Evolutionary conservation across 2,113 vertebrate species (phyloP).

Genomic region (Vicugna pacos): DNA sequence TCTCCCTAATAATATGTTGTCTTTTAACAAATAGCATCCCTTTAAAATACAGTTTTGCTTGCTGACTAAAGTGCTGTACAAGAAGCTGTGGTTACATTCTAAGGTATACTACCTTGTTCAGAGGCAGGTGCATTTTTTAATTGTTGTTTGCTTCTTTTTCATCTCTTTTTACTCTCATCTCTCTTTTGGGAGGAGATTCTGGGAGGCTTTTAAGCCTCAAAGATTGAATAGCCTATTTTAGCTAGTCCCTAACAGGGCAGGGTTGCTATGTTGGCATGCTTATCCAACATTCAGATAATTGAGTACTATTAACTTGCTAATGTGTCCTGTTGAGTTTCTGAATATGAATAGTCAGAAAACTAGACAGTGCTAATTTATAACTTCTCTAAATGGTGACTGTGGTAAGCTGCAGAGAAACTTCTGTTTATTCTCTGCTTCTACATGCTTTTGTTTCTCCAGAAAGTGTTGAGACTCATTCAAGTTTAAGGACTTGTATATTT

Average conservation of each 20-base stretch:
- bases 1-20: slow-evolving; percentile 63
- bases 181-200: neutral
- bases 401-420: neutral
- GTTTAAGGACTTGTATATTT: slow-evolving; percentile 15
- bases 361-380: neutral
- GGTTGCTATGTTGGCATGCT: neutral
- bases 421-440: neutral
- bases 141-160: slow-evolving; percentile 33
- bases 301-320: neutral
- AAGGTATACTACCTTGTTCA: neutral
- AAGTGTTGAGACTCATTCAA: neutral
- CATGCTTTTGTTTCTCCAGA: neutral
- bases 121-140: slow-evolving; percentile 59
- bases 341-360: neutral
- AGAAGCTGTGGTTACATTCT: slow-evolving; percentile 19
- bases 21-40: slow-evolving; percentile 62
- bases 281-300: neutral
- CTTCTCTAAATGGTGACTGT: neutral
- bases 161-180: neutral
- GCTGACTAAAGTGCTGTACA: neutral
- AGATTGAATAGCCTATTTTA: slow-evolving; percentile 35
- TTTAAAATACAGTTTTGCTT: slow-evolving; percentile 53
- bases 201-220: neutral
- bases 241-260: neutral
- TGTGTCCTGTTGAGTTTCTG: neutral